Percentiles rank a stretch among this genome's conserved stretches.
Conservation (phyloP, 2,888 invertebrate species). For the Drosophila infuscata region DNA sequence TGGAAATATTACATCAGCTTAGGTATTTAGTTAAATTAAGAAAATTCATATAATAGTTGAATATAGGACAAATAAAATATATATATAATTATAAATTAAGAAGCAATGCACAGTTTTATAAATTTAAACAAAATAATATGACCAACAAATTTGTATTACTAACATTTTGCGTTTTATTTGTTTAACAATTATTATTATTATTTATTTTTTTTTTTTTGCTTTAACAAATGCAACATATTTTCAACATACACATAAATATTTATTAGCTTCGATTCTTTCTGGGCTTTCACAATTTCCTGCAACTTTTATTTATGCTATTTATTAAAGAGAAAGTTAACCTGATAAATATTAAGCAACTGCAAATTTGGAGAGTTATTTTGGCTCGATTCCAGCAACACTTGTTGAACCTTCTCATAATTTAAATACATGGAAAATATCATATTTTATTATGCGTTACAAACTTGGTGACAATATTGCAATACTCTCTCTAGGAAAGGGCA, state of each 20-base stretch:
- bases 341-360: neutral
- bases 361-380: neutral
- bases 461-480: neutral
- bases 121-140: neutral
- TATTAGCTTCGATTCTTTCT: too few species aligned
- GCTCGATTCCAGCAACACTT: neutral
- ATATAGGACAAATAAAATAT: neutral
- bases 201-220: neutral
- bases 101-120: accelerated
- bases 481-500: neutral
- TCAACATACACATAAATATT: too few species aligned
- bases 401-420: neutral
- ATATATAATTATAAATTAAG: neutral
- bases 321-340: neutral
- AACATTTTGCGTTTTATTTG: neutral
- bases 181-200: neutral
- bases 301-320: neutral
- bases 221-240: too few species aligned
- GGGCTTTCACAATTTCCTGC: neutral
- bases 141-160: neutral
- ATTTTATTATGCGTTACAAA: neutral
- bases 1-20: neutral
- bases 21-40: neutral
- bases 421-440: neutral
- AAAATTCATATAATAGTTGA: neutral